phyloP scores from a whole-genome alignment of 1,140 invertebrate species.

The Metopolophium dirhodum region DNA sequence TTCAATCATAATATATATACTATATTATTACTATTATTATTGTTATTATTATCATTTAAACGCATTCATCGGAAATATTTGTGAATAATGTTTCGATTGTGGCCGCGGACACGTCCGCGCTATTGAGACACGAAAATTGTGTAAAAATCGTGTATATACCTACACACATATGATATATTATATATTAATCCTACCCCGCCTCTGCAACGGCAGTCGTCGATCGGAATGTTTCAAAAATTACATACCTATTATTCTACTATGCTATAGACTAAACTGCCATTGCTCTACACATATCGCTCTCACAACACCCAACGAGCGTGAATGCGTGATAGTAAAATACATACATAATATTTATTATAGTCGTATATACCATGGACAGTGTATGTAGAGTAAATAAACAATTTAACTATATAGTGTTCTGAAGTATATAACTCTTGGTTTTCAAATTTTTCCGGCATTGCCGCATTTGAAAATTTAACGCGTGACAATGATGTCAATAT shows the following conservation, averaged over 20 bases:
- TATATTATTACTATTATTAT: slow-evolving; percentile 4
- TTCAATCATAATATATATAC: slow-evolving; percentile 37
- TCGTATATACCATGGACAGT: neutral
- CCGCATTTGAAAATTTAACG: neutral
- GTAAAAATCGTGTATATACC: slow-evolving; percentile 10
- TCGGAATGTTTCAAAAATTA: slow-evolving; percentile 14
- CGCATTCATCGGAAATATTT: slow-evolving; percentile 30
- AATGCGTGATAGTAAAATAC: too few species aligned
- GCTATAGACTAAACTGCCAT: neutral
- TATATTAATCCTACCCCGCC: neutral
- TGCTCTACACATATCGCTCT: neutral
- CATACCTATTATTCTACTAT: neutral
- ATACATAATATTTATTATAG: neutral
- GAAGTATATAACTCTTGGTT: neutral
- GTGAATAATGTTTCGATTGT: slow-evolving; percentile 29
- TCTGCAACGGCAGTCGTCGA: neutral
- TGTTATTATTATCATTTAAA: slow-evolving; percentile 41
- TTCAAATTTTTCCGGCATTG: neutral
- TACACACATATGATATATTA: neutral
- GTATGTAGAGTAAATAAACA: neutral
- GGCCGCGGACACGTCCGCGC: neutral
- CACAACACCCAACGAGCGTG: neutral
- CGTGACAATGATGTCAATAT: too few species aligned
- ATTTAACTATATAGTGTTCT: neutral
- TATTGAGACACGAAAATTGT: neutral